Evolutionary conservation across 1,140 invertebrate species (phyloP), one percentile per base, ranked within the genome.

Genomic region (Cydia amplana): DNA sequence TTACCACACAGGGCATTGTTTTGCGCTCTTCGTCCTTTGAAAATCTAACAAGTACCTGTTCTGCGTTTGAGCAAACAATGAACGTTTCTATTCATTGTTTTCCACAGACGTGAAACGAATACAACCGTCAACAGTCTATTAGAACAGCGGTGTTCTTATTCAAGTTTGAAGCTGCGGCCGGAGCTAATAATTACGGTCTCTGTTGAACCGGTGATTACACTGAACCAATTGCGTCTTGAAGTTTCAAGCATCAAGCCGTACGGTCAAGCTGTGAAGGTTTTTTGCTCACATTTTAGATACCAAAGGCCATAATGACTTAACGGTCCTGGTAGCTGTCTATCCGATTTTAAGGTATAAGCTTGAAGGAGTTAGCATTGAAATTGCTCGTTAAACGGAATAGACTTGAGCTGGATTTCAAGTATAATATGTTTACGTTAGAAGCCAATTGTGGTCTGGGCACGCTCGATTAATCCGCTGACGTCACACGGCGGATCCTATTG

Each of bases 61-160:
- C 55, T 60, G 55, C 51, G 51, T 60, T 60, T 60, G 55, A 60
- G 55, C 55, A 60, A 60, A 60, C 55, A 60, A 60, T 60, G 55
- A 60, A 60, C 55, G 20, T 60, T 60, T 60, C 55, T 60, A 60
- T 60, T 60, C 55, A 60, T 60, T 60, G 55, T 60, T 60, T 60
- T 60, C 55, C 55, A 60, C 55, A 60, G 55, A 60, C 55, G 55
- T 60, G 55, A 60, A 60, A 60, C 55, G 55, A 60, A 60, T 60
- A 60, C 55, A 60, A 23, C 55, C 55, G 55, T 60, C 18, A 60
- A 60, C 55, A 23, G 55, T 60, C 55, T 60, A 60, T 23, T 60
- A 60, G 20, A 60, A 23, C 55, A 60, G 55, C 7, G 55, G 55
- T 60, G 55, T n/a, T n/a, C n/a, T 60, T 60, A 60, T 60, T 60